These are phyloP conservation scores for Lysandra bellargus DNA, from an alignment of 2,888 invertebrate species.

Conservation along the genomic window DNA sequence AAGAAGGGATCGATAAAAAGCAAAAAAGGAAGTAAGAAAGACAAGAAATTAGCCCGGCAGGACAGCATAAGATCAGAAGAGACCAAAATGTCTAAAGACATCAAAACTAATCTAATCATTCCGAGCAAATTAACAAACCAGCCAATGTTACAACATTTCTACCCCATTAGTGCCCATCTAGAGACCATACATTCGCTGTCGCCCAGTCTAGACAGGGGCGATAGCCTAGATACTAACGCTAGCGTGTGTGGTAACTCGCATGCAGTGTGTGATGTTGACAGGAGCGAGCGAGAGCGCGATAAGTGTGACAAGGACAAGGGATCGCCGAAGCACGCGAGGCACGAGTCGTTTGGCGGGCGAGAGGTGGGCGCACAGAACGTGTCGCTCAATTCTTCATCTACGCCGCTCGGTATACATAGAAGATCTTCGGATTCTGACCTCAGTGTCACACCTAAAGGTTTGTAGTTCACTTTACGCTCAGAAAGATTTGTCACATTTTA, in stretches of 20 bases:
- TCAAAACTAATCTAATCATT: conserved; percentile 49
- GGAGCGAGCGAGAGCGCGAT: conserved; percentile 63
- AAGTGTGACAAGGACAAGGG: conserved; percentile 55
- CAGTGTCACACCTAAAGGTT: conserved; percentile 96
- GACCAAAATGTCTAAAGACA: conserved; percentile 63
- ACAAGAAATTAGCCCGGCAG: conserved; percentile 60
- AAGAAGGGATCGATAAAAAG: conserved; percentile 27
- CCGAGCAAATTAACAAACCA: conserved; percentile 54
- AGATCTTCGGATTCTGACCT: conserved; percentile 96
- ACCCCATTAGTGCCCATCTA: conserved; percentile 61
- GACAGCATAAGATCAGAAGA: conserved; percentile 62
- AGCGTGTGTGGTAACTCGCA: conserved; percentile 80
- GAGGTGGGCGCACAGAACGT: conserved; percentile 61
- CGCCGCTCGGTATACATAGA: conserved; percentile 83
- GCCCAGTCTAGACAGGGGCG: conserved; percentile 57
- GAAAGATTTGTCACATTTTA: too few relatives aligned
- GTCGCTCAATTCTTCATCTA: conserved; percentile 70
- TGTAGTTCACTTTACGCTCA: conserved; percentile 34
- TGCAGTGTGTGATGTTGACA: conserved; percentile 77
- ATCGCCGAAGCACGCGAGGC: conserved; percentile 75
- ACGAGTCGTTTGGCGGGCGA: conserved; percentile 78
- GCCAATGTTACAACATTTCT: conserved; percentile 64
- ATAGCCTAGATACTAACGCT: conserved; percentile 69
- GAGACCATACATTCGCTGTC: conserved; percentile 73
- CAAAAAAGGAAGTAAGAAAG: conserved; percentile 41